Percentiles rank a stretch among this genome's conserved stretches.
Conservation (phyloP, 2,113 vertebrate genomes). For the Aleadryas rufinucha region DNA sequence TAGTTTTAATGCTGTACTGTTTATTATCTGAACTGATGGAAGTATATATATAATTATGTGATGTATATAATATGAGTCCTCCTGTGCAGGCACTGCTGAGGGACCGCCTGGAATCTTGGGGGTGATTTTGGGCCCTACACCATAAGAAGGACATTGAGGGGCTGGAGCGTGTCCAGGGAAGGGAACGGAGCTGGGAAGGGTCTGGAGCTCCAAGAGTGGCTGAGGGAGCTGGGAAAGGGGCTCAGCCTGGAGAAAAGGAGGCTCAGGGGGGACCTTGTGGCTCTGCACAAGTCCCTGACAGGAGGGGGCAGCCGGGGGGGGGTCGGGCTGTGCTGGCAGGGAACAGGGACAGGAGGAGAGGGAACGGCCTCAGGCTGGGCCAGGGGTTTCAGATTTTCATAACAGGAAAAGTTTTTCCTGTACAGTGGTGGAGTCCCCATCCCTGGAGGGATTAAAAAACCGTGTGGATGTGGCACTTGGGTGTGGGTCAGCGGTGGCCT, state of each 20-base stretch:
- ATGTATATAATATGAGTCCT: neutral
- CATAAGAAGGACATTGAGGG: neutral
- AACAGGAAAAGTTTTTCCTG: neutral
- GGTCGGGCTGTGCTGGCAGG: neutral
- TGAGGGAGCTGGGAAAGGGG: neutral
- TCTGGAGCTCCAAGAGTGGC: rapidly evolving
- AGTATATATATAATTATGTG: neutral
- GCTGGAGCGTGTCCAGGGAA: neutral
- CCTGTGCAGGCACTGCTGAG: neutral
- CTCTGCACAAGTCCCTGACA: neutral
- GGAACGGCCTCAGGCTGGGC: neutral
- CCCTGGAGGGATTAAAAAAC: neutral
- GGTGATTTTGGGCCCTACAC: rapidly evolving
- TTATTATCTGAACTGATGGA: neutral
- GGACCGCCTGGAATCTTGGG: neutral
- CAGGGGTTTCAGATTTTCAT: neutral
- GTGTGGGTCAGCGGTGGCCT: neutral
- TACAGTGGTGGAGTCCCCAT: neutral
- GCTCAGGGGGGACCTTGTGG: neutral
- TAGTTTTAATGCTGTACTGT: neutral
- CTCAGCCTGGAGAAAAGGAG: neutral
- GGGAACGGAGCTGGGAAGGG: neutral
- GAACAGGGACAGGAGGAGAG: neutral
- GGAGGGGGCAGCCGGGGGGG: neutral
- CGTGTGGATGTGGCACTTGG: neutral